Conservation (phyloP, 2,888 invertebrate species). For the Leptinotarsa tumamoca region DNA sequence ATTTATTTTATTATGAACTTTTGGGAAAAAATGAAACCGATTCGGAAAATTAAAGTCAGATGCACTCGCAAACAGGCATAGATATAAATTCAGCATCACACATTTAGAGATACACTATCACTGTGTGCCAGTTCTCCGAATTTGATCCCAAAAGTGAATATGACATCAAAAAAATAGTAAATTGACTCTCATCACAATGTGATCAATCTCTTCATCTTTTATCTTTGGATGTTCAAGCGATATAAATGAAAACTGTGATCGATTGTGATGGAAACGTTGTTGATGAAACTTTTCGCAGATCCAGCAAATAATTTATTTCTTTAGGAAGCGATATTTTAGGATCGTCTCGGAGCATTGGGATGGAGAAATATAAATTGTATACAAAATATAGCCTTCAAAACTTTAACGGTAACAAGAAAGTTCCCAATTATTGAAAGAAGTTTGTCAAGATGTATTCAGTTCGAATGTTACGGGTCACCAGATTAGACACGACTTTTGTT, state of each 20-base stretch:
- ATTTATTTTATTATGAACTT: too few relatives aligned
- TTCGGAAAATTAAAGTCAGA: too few relatives aligned
- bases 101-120: too few relatives aligned
- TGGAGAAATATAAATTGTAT: neutral
- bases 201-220: too few relatives aligned
- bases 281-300: constrained; percentile 3
- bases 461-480: neutral
- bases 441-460: neutral
- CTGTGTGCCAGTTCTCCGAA: too few relatives aligned
- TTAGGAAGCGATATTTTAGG: constrained; percentile 1
- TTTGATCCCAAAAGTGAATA: too few relatives aligned
- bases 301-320: neutral
- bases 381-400: constrained; percentile 5
- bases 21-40: too few relatives aligned
- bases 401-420: neutral
- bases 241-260: neutral
- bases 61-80: too few relatives aligned
- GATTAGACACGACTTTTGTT: neutral
- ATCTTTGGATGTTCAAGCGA: too few relatives aligned
- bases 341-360: neutral
- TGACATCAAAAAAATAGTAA: too few relatives aligned
- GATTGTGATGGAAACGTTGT: neutral
- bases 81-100: too few relatives aligned
- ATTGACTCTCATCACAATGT: too few relatives aligned
- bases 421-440: constrained; percentile 10